phyloP scores from a whole-genome alignment of 2,888 invertebrate genomes.

The Napeogenes sylphis region DNA sequence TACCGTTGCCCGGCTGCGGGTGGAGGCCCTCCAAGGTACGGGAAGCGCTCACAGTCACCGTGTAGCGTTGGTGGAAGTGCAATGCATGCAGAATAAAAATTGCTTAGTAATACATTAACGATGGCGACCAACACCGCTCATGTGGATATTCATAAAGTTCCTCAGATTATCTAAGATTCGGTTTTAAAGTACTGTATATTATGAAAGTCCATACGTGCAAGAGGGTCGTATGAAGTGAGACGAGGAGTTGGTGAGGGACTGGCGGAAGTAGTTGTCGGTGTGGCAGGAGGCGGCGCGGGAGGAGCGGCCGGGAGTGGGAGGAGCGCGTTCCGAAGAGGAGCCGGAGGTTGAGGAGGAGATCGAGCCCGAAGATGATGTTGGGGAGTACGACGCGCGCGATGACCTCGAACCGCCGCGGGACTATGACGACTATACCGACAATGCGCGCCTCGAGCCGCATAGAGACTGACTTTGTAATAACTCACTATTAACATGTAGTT shows the following conservation, averaged over 20 bases:
- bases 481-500: background rate
- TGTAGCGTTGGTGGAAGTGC: background rate
- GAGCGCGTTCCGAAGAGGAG: constrained; percentile 30
- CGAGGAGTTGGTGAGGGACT: constrained; percentile 11
- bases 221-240: background rate
- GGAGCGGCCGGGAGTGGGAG: constrained; percentile 36
- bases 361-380: constrained; percentile 38
- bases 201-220: background rate
- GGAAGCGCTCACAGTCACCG: background rate
- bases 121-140: background rate
- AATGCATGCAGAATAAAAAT: background rate
- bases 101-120: background rate
- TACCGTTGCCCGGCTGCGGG: constrained; percentile 97
- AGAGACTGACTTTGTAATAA: constrained; percentile 50
- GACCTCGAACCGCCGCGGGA: constrained; percentile 57
- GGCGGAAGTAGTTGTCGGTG: constrained; percentile 40
- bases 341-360: constrained; percentile 34
- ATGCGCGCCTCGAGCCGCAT: constrained; percentile 57
- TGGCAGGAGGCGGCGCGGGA: constrained; percentile 39
- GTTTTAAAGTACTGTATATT: no score
- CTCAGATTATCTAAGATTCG: no score
- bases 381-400: constrained; percentile 42
- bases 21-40: constrained; percentile 92
- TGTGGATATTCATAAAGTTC: background rate
- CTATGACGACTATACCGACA: constrained; percentile 71